Percentiles rank a stretch among this genome's conserved stretches.
These are phyloP conservation scores for Acanthornis magna DNA, from an alignment of 2,797 vertebrate genomes.

Conservation along the genomic window DNA sequence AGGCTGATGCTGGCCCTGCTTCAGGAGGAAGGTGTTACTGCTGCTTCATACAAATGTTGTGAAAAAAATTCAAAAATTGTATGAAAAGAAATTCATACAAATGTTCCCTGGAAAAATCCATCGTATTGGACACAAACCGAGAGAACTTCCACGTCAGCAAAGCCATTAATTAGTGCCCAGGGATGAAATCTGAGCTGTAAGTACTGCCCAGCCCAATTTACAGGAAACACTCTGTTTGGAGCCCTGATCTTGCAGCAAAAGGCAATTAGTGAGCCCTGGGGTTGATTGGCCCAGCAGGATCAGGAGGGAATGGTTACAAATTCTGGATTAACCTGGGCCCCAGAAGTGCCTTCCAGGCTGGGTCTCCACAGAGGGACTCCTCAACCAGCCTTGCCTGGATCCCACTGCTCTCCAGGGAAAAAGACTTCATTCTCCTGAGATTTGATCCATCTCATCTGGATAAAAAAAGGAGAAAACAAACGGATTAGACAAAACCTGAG, in stretches of 20 bases:
- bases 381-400: not conserved
- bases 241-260: not conserved
- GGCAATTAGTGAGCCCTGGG: not conserved
- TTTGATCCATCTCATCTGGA: not conserved
- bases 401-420: not conserved
- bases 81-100: not conserved
- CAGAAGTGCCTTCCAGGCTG: not conserved
- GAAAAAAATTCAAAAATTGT: accelerated
- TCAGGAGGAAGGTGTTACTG: not conserved
- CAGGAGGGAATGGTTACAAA: not conserved
- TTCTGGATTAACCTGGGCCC: not conserved
- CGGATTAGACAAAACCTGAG: not conserved
- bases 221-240: not conserved
- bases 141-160: not conserved
- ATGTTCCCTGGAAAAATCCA: not conserved
- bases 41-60: not conserved
- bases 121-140: not conserved
- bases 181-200: not conserved
- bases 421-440: not conserved
- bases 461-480: not conserved
- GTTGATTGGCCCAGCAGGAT: not conserved
- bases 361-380: not conserved
- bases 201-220: not conserved
- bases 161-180: not conserved
- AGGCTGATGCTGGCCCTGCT: not conserved